phyloP scores from a whole-genome alignment of 2,113 vertebrate genomes.

The Etheostoma cragini region DNA sequence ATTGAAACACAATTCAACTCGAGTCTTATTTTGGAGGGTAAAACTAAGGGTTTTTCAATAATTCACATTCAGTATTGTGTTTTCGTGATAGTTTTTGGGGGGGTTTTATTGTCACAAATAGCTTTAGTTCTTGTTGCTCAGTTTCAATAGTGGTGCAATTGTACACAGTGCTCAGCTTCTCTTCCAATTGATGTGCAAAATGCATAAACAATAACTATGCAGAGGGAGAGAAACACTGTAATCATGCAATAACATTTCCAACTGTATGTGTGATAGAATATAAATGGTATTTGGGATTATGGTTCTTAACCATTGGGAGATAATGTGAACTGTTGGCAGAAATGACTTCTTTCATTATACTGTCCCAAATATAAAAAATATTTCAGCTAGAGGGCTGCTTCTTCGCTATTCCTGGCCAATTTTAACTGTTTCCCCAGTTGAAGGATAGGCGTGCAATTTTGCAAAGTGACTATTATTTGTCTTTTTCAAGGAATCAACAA shows the following conservation, averaged over 20 bases:
- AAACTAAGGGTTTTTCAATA: constrained; percentile 51
- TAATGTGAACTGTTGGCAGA: constrained; percentile 83
- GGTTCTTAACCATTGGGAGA: constrained; percentile 75
- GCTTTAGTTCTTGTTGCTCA: constrained; percentile 63
- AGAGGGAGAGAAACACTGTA: constrained; percentile 71
- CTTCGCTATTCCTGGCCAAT: constrained; percentile 69
- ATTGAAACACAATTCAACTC: constrained; percentile 31
- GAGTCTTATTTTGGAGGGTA: constrained; percentile 48
- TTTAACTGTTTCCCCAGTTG: constrained; percentile 77
- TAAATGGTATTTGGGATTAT: constrained; percentile 81
- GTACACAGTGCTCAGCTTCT: constrained; percentile 72
- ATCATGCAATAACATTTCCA: constrained; percentile 83
- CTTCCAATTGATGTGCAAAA: constrained; percentile 83
- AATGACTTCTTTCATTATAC: constrained; percentile 83
- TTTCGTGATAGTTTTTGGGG: constrained; percentile 67
- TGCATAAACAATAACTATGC: constrained; percentile 82
- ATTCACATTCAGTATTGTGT: constrained; percentile 43
- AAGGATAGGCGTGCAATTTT: constrained; percentile 82
- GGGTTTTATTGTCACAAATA: constrained; percentile 64
- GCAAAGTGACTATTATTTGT: constrained; percentile 84
- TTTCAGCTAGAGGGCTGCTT: constrained; percentile 68
- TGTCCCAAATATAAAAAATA: constrained; percentile 76
- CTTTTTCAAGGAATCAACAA: constrained; percentile 82
- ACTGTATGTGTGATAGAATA: constrained; percentile 81
- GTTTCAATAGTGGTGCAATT: constrained; percentile 81